These are phyloP conservation scores for Drosophila siamana DNA, from an alignment of 2,888 invertebrate genomes.

Conservation along the genomic window DNA sequence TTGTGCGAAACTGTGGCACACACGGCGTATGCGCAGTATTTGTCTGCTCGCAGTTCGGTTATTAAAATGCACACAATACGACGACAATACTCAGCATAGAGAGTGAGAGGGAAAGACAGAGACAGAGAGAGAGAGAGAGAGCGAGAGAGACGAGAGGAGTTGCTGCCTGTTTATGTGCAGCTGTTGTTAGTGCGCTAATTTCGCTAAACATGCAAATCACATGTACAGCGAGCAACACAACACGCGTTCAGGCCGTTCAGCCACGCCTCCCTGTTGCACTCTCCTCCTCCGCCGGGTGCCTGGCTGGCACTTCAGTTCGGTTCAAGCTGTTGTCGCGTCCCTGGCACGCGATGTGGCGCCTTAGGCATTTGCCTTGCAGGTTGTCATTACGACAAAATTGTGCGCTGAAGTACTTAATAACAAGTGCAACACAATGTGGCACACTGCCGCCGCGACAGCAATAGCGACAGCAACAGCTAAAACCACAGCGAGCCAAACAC, in stretches of 20 bases:
- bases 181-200: conserved; percentile 80
- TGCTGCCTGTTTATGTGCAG: conserved; percentile 50
- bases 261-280: conserved; percentile 16
- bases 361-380: conserved; percentile 78
- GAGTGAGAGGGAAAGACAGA: too few relatives aligned
- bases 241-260: conserved; percentile 28
- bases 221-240: conserved; percentile 59
- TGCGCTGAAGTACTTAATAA: conserved; percentile 78
- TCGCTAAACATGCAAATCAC: conserved; percentile 80
- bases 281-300: conserved; percentile 11
- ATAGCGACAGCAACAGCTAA: conserved; percentile 15
- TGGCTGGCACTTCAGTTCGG: conserved; percentile 65
- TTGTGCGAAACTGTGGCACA: conserved; percentile 41
- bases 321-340: conserved; percentile 70
- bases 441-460: conserved; percentile 38
- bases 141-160: neutral
- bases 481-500: conserved; percentile 12
- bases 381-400: conserved; percentile 79
- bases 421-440: conserved; percentile 79
- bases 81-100: conserved; percentile 12
- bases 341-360: conserved; percentile 76
- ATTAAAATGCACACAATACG: conserved; percentile 67
- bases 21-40: conserved; percentile 73
- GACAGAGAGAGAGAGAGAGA: too few relatives aligned
- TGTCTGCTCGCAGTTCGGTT: conserved; percentile 61